These are phyloP conservation scores for Cebus imitator DNA, from an alignment of 2,113 vertebrate species.

Conservation along the genomic window DNA sequence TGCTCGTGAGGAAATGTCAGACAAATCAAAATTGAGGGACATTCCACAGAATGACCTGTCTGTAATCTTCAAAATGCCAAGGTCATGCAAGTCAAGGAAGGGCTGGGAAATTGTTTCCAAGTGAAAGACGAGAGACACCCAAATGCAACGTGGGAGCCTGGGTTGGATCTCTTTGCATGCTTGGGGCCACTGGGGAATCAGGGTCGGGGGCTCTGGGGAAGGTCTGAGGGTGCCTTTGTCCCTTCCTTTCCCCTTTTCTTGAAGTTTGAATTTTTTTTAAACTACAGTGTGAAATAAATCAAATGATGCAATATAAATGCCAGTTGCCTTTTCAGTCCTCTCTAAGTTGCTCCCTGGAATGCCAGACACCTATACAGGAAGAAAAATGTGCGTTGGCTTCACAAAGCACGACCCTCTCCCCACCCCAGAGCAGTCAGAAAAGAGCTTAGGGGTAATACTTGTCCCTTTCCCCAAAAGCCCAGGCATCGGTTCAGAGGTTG, in stretches of 20 bases:
- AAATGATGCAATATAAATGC: background rate
- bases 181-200: fast-evolving
- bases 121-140: fast-evolving
- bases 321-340: fast-evolving
- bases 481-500: background rate
- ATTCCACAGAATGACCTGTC: background rate
- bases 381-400: background rate
- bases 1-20: fast-evolving
- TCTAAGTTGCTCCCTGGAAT: background rate
- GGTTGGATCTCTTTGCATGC: fast-evolving
- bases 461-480: background rate
- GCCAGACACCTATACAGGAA: background rate
- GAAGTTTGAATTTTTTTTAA: background rate
- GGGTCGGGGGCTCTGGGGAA: fast-evolving
- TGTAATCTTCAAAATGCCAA: background rate
- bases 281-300: background rate
- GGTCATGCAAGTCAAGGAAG: background rate
- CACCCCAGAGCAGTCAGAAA: fast-evolving
- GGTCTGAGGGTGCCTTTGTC: background rate
- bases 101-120: background rate
- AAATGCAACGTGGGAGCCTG: fast-evolving
- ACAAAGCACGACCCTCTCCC: background rate
- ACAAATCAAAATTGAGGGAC: background rate
- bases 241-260: background rate
- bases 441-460: background rate